Percentiles rank a stretch among this genome's conserved stretches.
phyloP scores from a whole-genome alignment of 1,140 invertebrate genomes.

The Lucilia sericata region DNA sequence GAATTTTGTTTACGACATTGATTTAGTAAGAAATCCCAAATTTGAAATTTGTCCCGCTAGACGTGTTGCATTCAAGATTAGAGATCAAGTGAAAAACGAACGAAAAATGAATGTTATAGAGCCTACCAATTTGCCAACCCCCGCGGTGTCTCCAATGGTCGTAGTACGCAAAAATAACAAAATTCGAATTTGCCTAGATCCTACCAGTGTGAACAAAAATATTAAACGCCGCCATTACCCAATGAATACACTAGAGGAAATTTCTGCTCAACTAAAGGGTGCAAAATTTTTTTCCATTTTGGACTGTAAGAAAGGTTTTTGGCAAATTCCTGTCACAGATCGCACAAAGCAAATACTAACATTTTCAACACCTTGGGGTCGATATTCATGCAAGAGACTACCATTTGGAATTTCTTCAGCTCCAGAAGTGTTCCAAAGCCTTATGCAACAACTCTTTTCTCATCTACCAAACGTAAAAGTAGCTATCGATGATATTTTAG shows the following conservation, averaged over 20 bases:
- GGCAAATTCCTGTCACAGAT: conserved; percentile 63
- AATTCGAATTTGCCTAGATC: conserved; percentile 32
- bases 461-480: conserved; percentile 50
- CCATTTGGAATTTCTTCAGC: conserved; percentile 58
- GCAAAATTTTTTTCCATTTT: conserved; percentile 51
- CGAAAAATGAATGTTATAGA: not conserved
- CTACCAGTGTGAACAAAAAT: conserved; percentile 3
- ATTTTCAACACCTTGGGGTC: conserved; percentile 60
- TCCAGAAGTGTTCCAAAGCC: conserved; percentile 55
- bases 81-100: too few relatives aligned
- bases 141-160: conserved; percentile 18
- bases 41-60: conserved; percentile 12
- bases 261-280: not conserved
- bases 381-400: conserved; percentile 57
- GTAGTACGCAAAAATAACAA: conserved; percentile 18
- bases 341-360: conserved; percentile 57
- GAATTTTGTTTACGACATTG: conserved; percentile 14
- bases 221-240: not conserved
- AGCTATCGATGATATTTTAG: conserved; percentile 60
- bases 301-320: conserved; percentile 65
- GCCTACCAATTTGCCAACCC: not conserved
- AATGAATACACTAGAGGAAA: conserved; percentile 13
- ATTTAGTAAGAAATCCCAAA: not conserved
- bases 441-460: conserved; percentile 50
- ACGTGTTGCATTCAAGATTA: not conserved